These are phyloP conservation scores for Rhadina sibilatrix DNA, from an alignment of 2,113 vertebrate species.

Conservation along the genomic window DNA sequence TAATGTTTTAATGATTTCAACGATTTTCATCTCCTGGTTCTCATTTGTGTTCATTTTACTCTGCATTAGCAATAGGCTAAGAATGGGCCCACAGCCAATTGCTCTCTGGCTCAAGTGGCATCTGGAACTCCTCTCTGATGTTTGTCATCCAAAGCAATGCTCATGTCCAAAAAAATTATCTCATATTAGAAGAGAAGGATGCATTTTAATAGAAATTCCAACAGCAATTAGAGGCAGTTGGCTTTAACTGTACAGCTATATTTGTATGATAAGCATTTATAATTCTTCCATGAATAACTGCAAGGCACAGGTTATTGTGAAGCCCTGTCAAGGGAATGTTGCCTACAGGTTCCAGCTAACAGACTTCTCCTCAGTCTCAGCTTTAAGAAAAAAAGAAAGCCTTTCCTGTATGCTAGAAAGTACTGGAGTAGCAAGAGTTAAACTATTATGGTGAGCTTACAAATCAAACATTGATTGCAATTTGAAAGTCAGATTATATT, in stretches of 20 bases:
- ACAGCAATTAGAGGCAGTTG: neutral
- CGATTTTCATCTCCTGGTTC: neutral
- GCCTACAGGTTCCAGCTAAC: neutral
- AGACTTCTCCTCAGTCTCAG: neutral
- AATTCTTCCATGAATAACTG: neutral
- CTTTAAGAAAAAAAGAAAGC: neutral
- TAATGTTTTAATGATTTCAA: neutral
- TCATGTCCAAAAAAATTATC: neutral
- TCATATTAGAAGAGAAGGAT: neutral
- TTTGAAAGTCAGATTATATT: slow-evolving; percentile 20
- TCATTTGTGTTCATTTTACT: neutral
- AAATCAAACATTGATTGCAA: neutral
- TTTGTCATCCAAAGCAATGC: neutral
- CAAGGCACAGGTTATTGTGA: neutral
- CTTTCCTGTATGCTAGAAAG: neutral
- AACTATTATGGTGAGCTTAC: neutral
- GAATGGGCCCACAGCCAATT: neutral
- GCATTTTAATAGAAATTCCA: neutral
- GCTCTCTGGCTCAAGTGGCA: neutral
- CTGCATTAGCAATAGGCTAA: neutral
- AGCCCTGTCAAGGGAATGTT: neutral
- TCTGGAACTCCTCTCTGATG: neutral
- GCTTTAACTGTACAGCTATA: neutral
- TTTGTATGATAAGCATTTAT: neutral
- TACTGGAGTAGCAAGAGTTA: neutral